A percentile compares a stretch with the other conserved stretches of the same genome.
phyloP scores from a whole-genome alignment of 2,888 invertebrate genomes.

The Harpalus rufipes region DNA sequence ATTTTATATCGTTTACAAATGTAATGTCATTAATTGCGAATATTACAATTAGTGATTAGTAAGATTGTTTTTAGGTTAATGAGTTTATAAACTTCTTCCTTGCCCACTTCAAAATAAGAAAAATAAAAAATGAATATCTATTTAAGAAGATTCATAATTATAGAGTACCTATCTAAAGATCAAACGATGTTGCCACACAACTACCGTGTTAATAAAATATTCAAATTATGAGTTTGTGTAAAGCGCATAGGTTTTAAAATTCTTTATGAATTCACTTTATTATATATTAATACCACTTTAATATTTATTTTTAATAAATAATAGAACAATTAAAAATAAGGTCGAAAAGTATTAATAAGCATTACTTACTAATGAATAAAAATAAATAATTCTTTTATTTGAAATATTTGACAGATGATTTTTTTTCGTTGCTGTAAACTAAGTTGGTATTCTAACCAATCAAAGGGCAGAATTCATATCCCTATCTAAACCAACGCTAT shows the following conservation, averaged over 20 bases:
- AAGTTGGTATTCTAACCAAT: too few relatives aligned
- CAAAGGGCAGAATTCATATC: too few relatives aligned
- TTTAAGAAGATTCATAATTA: constrained; percentile 17
- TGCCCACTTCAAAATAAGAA: constrained; percentile 4
- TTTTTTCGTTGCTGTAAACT: too few relatives aligned
- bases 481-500: too few relatives aligned
- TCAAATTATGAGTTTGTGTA: not conserved
- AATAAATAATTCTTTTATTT: too few relatives aligned
- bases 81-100: not conserved
- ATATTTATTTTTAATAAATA: too few relatives aligned
- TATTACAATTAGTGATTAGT: constrained; percentile 11
- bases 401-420: too few relatives aligned
- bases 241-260: not conserved
- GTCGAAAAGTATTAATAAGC: too few relatives aligned
- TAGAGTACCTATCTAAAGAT: not conserved
- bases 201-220: not conserved
- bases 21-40: constrained; percentile 5
- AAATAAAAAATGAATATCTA: constrained; percentile 2
- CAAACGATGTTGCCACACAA: not conserved
- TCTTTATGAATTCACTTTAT: too few relatives aligned
- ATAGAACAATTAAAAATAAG: too few relatives aligned
- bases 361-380: too few relatives aligned
- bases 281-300: too few relatives aligned
- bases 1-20: not conserved
- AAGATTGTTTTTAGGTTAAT: constrained; percentile 11